Evolutionary conservation across 2,888 invertebrate genomes (phyloP), one percentile per base, ranked within the genome.

Genomic region (Caenorhabditis doughertyi): DNA sequence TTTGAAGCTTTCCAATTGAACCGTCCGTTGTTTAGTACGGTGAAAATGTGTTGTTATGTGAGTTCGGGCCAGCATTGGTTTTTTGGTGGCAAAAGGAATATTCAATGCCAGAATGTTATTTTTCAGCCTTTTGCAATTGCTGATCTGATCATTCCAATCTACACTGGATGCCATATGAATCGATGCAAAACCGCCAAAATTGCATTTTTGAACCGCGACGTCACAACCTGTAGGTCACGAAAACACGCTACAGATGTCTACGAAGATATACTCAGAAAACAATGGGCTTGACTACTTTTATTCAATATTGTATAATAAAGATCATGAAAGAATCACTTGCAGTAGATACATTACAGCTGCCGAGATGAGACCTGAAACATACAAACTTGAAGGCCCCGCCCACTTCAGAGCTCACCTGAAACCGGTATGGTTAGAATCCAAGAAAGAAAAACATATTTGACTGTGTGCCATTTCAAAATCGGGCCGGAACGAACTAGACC

Each of bases 341-440:
- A 82, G 32, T 2, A 67, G 27, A 55, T 72, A 70, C 77, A 82
- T 82, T 0, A 64, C 72, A 39, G 62, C 71, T 4, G 82, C 77
- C 9, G 82, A 65, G 44, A 82, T 79, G 44, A 74, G 23, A 44
- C 68, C 74, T 53, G 67, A 67, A 44, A 80, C 25, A 51, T 23
- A 23, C 0, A 27, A 51, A 23, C 13, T 27, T 5, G n/a, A 32
- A 56, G n/a, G 18, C 1, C 0, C 27, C 0, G 4, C 39, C 18
- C 16, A 64, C 77, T 77, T 44, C 77, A 82, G 9, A 77, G 4
- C 39, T 13, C 16, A 64, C 77, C 82, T 44, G 82, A 82, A 16
- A 77, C 72, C 39, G 82, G 82, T 21, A 82, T 68, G 0, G 82
- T 82, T n/a, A 82, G 21, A 42, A 82, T 60, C 82, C 82, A 82